A percentile compares a stretch with the other conserved stretches of the same genome.
Evolutionary conservation across 2,113 vertebrate genomes (phyloP).

Genomic region (human): DNA sequence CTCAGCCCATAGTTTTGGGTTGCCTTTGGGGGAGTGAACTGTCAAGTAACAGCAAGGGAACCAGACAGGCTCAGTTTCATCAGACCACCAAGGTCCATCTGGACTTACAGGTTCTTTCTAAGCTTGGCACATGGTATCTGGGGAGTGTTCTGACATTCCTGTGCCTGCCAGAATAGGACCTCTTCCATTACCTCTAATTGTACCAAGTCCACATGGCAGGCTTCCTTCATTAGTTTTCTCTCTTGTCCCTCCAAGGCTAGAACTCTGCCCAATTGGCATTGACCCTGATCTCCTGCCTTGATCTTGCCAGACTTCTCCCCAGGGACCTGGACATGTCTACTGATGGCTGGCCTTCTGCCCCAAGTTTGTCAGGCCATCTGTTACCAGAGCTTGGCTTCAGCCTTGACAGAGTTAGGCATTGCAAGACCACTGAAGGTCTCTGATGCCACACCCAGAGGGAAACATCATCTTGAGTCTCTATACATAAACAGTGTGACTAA

Average conservation of each 20-base stretch:
- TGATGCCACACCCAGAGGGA: not conserved
- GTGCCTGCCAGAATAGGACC: not conserved
- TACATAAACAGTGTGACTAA: not conserved
- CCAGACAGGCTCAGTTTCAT: constrained; percentile 18
- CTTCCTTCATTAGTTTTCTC: constrained; percentile 21
- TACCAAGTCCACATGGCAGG: not conserved
- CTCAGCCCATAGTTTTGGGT: not conserved
- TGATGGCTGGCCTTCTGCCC: not conserved
- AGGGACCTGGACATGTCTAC: not conserved
- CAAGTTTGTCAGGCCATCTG: not conserved
- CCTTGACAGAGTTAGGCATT: not conserved
- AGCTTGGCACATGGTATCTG: not conserved
- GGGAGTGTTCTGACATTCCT: not conserved
- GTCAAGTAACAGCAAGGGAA: constrained; percentile 17
- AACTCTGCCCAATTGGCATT: not conserved
- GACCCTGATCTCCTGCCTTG: not conserved
- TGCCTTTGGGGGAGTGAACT: not conserved
- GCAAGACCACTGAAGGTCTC: not conserved
- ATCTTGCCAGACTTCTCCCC: constrained; percentile 5
- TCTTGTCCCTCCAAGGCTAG: not conserved
- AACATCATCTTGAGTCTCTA: not conserved
- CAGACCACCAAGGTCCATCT: not conserved
- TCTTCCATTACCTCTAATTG: not conserved
- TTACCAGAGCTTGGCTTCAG: constrained; percentile 15
- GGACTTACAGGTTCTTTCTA: not conserved